Evolutionary conservation across 2,888 invertebrate species (phyloP).

Genomic region (Chymomyza fuscimana): DNA sequence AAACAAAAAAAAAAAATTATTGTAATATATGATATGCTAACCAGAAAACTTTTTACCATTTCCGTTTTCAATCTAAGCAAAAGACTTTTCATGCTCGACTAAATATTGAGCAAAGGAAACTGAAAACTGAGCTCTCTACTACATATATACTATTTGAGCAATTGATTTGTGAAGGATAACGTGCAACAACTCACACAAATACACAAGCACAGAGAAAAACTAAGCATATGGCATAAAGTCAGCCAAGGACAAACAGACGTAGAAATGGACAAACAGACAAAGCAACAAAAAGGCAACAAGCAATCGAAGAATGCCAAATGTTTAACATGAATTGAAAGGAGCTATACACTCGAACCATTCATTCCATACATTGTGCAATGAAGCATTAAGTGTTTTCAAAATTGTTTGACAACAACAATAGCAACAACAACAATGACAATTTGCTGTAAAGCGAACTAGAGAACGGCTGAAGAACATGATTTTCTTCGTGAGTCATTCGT

Average conservation of each 20-base stretch:
- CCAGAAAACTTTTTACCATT: constrained; percentile 13
- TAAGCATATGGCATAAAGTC: neutral
- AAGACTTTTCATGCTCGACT: neutral
- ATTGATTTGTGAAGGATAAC: constrained; percentile 12
- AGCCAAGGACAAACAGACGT: constrained; percentile 7
- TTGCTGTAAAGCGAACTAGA: neutral
- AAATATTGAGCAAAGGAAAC: constrained; percentile 6
- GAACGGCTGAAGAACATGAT: neutral
- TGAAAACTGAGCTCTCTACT: neutral
- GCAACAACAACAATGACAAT: neutral
- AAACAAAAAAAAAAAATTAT: neutral
- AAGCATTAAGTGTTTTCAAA: constrained; percentile 18
- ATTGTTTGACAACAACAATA: constrained; percentile 9
- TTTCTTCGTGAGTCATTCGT: neutral
- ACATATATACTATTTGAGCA: constrained; percentile 6
- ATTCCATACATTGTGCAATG: constrained; percentile 13
- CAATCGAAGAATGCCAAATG: neutral
- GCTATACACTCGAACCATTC: neutral
- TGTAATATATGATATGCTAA: neutral
- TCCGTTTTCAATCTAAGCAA: constrained; percentile 3
- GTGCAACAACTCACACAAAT: neutral
- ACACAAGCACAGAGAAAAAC: neutral
- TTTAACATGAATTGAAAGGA: neutral
- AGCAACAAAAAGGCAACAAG: neutral
- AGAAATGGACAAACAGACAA: neutral